Evolutionary conservation across 2,888 invertebrate species (phyloP).

Genomic region (Alentia gelatinosa): DNA sequence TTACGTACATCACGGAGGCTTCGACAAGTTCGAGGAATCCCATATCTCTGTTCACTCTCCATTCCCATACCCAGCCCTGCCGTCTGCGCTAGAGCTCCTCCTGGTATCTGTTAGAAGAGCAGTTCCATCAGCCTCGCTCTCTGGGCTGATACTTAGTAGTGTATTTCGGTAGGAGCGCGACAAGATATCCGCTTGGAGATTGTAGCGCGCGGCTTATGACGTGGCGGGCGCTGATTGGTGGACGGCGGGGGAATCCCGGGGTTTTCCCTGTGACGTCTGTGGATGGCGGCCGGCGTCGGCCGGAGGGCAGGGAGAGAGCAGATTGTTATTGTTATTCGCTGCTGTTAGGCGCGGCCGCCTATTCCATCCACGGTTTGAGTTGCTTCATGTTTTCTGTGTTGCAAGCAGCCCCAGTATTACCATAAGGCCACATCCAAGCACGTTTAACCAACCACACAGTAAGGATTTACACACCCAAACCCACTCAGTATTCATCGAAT

Average conservation of each 20-base stretch:
- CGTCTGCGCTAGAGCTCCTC: background rate
- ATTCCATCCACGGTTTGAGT: too few species aligned
- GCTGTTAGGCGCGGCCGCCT: background rate
- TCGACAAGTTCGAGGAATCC: background rate
- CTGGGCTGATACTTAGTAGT: too few species aligned
- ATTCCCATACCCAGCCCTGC: background rate
- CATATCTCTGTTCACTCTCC: background rate
- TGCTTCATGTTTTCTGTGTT: too few species aligned
- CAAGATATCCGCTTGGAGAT: background rate
- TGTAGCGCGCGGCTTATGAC: background rate
- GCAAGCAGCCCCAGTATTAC: too few species aligned
- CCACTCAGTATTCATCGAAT: too few species aligned
- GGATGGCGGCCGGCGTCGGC: background rate
- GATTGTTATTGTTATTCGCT: background rate
- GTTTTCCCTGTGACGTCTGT: background rate
- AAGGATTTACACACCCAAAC: too few species aligned
- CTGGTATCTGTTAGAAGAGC: too few species aligned
- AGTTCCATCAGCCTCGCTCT: too few species aligned
- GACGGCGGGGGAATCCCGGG: background rate
- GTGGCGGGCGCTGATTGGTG: background rate
- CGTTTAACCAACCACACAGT: too few species aligned
- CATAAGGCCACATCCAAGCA: too few species aligned
- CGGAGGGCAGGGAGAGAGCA: background rate
- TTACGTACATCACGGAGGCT: background rate
- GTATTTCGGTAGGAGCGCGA: too few species aligned